Evolutionary conservation across 2,888 invertebrate species (phyloP), one percentile per base, ranked within the genome.

Genomic region (Trissoscelio sp.): DNA sequence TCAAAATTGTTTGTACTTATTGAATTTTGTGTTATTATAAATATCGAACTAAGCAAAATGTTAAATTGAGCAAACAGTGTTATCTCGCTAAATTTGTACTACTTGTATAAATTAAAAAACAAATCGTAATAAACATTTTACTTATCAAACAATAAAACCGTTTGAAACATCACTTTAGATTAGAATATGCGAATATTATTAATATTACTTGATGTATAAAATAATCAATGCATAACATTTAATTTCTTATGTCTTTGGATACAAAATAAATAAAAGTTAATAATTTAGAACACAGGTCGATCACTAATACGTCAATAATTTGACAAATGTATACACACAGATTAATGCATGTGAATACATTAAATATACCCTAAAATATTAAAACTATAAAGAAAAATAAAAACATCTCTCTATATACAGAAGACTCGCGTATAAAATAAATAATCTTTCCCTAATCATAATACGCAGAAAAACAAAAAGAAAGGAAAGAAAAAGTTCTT

Each of bases 1-100:
- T 55, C 37, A n/a, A 34, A 42, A 31, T 44, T 22, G 16, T 55
- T 69, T 69, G 53, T 69, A 69, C 55, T 53, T 51, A 16, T 55
- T 39, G 2, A 55, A 53, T 67, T 37, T 14, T 53, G 31, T 69
- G 24, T 55, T 14, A 16, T 37, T 48, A 64, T 12, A 37, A 48
- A 28, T 55, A 55, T 69, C 67, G 14, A 69, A 55, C 44, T 55
- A 55, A 69, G 55, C 55, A 55, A 53, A 67, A 28, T 14, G n/a
- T 44, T 42, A 22, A 57, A 57, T 69, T 69, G 69, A 57, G 57
- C 69, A 57, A 69, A 57, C 57, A 22, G 3, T 16, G 18, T 28
- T 31, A 14, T 11, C 22, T 51, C 37, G 20, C 51, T 46, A 51
- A 48, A 37, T 66, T 66, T 66, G 66, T 66, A 51, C 66, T 66